These are phyloP conservation scores for Xenops minutus DNA, from an alignment of 2,797 vertebrate genomes.

Conservation along the genomic window DNA sequence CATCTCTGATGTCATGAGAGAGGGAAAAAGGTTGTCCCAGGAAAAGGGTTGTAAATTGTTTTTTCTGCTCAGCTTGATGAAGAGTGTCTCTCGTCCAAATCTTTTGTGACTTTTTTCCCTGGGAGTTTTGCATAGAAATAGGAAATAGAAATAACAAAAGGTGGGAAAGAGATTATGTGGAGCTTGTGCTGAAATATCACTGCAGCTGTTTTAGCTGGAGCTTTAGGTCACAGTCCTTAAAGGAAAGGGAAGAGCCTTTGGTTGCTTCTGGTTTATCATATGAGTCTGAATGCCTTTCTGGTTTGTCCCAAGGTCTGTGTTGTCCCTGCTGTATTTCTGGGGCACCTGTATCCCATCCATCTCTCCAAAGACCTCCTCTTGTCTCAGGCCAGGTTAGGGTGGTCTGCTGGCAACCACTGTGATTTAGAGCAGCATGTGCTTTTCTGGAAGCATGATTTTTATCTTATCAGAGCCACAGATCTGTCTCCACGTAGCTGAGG, in stretches of 20 bases:
- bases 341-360: not conserved
- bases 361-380: not conserved
- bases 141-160: not conserved
- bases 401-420: not conserved
- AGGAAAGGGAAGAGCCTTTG: not conserved
- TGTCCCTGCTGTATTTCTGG: not conserved
- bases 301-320: not conserved
- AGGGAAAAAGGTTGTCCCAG: not conserved
- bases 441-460: not conserved
- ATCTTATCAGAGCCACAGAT: not conserved
- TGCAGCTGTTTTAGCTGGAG: not conserved
- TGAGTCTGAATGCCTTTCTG: not conserved
- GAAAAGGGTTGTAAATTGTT: not conserved
- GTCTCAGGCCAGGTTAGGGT: not conserved
- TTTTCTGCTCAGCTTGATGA: not conserved
- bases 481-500: not conserved
- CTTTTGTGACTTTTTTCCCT: not conserved
- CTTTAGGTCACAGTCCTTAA: not conserved
- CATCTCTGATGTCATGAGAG: not conserved
- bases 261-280: not conserved
- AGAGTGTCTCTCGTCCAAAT: not conserved
- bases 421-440: not conserved
- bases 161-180: not conserved
- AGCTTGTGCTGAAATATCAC: not conserved
- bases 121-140: not conserved